phyloP scores from a whole-genome alignment of 2,888 invertebrate genomes.

The Neocrepidodera transversa region DNA sequence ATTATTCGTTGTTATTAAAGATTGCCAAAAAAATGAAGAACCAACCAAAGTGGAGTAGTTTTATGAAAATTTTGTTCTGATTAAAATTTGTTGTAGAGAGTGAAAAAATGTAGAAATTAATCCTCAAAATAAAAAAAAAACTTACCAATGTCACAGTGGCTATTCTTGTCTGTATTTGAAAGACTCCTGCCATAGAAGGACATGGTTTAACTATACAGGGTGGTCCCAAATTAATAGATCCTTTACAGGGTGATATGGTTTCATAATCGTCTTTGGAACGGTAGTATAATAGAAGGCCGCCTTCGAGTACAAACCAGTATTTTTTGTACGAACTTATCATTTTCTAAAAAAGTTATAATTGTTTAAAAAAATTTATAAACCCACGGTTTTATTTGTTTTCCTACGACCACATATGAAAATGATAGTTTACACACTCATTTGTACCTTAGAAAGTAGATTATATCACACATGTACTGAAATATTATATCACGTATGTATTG shows the following conservation, averaged over 20 bases:
- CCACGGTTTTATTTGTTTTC: too few relatives aligned
- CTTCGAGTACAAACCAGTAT: constrained; percentile 66
- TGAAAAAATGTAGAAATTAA: too few relatives aligned
- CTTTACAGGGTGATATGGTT: constrained; percentile 62
- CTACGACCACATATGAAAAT: too few relatives aligned
- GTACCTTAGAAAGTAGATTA: too few relatives aligned
- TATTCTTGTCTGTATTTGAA: constrained; percentile 61
- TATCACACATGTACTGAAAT: too few relatives aligned
- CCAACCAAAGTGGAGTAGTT: too few relatives aligned
- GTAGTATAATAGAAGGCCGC: constrained; percentile 63
- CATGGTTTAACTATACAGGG: constrained; percentile 59
- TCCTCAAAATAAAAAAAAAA: constrained; percentile 22
- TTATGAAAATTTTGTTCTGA: too few relatives aligned
- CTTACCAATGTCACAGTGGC: constrained; percentile 60
- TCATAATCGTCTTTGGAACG: constrained; percentile 63
- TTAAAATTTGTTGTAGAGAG: too few relatives aligned
- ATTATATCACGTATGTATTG: too few relatives aligned
- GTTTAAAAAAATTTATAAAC: background rate
- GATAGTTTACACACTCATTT: too few relatives aligned
- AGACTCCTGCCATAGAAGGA: constrained; percentile 50
- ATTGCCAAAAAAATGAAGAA: too few relatives aligned
- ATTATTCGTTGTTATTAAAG: too few relatives aligned
- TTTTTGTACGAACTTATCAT: constrained; percentile 63
- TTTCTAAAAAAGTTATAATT: constrained; percentile 50
- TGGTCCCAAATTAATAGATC: constrained; percentile 63